These are phyloP conservation scores for Acropora yongei DNA, from an alignment of 64 coral and sea anemone species.

Conservation along the genomic window DNA sequence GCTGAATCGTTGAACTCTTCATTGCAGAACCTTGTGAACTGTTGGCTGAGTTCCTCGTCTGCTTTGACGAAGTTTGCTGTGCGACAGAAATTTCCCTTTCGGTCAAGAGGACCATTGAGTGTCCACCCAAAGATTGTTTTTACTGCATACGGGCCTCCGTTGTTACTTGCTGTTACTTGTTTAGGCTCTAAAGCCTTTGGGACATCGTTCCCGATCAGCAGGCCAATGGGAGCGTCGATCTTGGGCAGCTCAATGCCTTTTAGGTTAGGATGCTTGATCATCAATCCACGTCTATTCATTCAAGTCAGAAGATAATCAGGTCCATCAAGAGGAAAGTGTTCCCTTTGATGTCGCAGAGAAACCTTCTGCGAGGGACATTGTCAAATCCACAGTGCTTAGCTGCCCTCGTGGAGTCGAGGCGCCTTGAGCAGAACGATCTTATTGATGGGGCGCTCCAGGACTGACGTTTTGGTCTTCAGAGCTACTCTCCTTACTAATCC, in stretches of 20 bases:
- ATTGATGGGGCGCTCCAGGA: too few relatives aligned
- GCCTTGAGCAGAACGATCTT: too few relatives aligned
- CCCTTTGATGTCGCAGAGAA: too few relatives aligned
- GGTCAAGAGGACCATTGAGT: background rate
- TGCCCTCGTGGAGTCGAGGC: too few relatives aligned
- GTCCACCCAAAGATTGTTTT: conserved; percentile 9
- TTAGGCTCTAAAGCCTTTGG: background rate
- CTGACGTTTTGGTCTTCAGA: too few relatives aligned
- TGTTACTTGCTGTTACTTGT: background rate
- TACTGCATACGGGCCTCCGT: background rate
- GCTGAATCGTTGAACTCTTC: conserved; percentile 57
- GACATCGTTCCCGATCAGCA: background rate
- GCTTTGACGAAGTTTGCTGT: background rate
- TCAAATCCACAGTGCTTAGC: too few relatives aligned
- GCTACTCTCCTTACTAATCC: too few relatives aligned
- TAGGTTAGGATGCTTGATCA: conserved; percentile 13
- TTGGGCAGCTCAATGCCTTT: background rate
- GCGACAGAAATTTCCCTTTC: background rate
- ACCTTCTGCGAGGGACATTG: too few relatives aligned
- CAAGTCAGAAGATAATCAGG: conserved; percentile 18
- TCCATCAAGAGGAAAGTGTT: too few relatives aligned
- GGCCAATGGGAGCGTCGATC: conserved; percentile 11
- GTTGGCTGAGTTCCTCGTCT: background rate
- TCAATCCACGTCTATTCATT: conserved; percentile 44
- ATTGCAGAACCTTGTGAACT: conserved; percentile 32